phyloP scores from a whole-genome alignment of 2,797 vertebrate genomes.

The Peromyscus nudipes region DNA sequence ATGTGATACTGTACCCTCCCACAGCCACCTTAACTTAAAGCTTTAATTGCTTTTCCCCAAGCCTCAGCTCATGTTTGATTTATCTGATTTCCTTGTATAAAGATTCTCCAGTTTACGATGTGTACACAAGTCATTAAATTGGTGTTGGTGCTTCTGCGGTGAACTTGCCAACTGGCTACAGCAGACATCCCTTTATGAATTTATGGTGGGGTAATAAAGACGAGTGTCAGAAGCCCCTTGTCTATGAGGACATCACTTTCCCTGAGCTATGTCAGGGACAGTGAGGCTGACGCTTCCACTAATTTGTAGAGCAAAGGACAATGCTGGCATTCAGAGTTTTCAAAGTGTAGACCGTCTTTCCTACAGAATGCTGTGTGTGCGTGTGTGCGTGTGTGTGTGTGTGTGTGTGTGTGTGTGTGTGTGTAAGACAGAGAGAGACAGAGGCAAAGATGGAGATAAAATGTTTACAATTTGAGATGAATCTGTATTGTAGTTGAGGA shows the following conservation, averaged over 20 bases:
- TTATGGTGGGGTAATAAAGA: slow-evolving; percentile 92
- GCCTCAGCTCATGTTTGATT: slow-evolving; percentile 88
- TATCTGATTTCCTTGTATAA: slow-evolving; percentile 90
- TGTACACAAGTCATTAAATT: slow-evolving; percentile 92
- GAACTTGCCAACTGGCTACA: slow-evolving; percentile 87
- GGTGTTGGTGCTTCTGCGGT: slow-evolving; percentile 92
- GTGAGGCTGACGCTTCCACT: slow-evolving; percentile 63
- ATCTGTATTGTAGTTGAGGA: slow-evolving; percentile 14
- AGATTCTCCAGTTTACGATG: slow-evolving; percentile 91
- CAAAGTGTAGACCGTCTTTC: neutral
- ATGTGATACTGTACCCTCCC: slow-evolving; percentile 82
- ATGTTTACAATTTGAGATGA: slow-evolving; percentile 11
- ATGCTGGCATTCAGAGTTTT: slow-evolving; percentile 46
- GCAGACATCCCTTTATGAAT: slow-evolving; percentile 89
- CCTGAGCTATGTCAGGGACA: slow-evolving; percentile 77
- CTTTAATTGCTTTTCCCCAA: slow-evolving; percentile 88
- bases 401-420: neutral
- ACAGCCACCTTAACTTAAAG: slow-evolving; percentile 86
- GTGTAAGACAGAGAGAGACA: neutral
- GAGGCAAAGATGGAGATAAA: neutral
- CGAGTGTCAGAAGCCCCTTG: slow-evolving; percentile 88
- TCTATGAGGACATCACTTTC: slow-evolving; percentile 86
- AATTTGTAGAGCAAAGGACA: slow-evolving; percentile 69
- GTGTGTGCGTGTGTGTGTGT: neutral
- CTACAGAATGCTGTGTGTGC: too few species aligned